Conservation (phyloP, 2,888 invertebrate genomes). For the Opisthograptis luteolata region DNA sequence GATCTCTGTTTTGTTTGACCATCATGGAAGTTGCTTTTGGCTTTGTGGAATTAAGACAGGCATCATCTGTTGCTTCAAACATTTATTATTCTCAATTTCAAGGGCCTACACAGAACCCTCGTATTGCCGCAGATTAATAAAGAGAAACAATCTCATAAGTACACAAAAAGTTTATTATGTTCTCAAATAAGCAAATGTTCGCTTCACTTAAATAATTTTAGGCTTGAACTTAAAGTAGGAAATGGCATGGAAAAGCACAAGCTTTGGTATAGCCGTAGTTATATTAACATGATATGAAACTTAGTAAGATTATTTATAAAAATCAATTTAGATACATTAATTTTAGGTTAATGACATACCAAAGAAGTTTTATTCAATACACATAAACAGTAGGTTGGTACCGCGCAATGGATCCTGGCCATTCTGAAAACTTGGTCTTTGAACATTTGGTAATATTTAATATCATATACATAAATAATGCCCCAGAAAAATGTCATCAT, state of each 20-base stretch:
- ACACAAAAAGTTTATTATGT: conserved; percentile 51
- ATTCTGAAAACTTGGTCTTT: too few species aligned
- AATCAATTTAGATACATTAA: too few species aligned
- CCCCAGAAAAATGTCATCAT: too few species aligned
- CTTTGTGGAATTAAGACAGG: conserved; percentile 87
- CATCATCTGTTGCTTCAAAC: conserved; percentile 83
- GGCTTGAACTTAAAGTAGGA: conserved; percentile 29
- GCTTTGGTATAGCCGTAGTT: conserved; percentile 50
- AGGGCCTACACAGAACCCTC: conserved; percentile 8
- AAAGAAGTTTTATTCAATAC: too few species aligned
- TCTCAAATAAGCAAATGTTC: conserved; percentile 52
- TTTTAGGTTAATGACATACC: too few species aligned
- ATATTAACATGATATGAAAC: too few species aligned
- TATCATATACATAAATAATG: too few species aligned
- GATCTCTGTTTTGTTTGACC: conserved; percentile 83
- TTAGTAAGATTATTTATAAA: not conserved
- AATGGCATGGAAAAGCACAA: conserved; percentile 41
- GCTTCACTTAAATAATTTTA: conserved; percentile 24
- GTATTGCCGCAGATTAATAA: not conserved
- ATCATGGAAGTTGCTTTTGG: conserved; percentile 85
- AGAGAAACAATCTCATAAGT: conserved; percentile 21
- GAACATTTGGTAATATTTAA: not conserved
- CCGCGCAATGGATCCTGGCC: too few species aligned
- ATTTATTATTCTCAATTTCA: conserved; percentile 62
- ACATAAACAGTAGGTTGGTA: too few species aligned